Evolutionary conservation across 2,888 invertebrate genomes (phyloP).

Genomic region (Apotomis betuletana): DNA sequence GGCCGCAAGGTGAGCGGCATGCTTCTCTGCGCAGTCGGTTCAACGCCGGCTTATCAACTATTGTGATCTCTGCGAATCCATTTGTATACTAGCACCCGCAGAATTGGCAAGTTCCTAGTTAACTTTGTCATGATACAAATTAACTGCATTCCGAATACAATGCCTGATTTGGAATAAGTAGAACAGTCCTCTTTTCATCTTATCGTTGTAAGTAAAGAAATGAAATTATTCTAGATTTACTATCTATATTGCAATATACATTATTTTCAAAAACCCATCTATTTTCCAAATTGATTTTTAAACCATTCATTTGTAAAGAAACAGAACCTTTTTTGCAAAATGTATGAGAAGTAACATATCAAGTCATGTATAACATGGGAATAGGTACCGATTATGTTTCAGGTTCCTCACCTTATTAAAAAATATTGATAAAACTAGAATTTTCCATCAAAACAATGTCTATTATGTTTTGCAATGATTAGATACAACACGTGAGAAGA

Average conservation of each 20-base stretch:
- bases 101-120: background rate
- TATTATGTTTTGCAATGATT: constrained; percentile 9
- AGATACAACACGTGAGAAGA: constrained; percentile 10
- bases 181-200: too few species aligned
- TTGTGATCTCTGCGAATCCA: constrained; percentile 9
- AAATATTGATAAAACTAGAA: constrained; percentile 13
- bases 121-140: background rate
- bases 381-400: background rate
- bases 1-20: constrained; percentile 4
- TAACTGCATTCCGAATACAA: too few species aligned
- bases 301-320: too few species aligned
- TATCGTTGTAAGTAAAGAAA: too few species aligned
- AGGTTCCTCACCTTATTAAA: background rate
- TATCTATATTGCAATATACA: too few species aligned
- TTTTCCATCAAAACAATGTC: constrained; percentile 21
- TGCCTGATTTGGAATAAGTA: too few species aligned
- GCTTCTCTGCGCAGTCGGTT: constrained; percentile 10
- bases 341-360: too few species aligned
- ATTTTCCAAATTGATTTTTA: too few species aligned
- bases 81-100: constrained; percentile 12
- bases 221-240: too few species aligned
- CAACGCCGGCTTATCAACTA: constrained; percentile 14
- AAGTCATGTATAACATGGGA: background rate
- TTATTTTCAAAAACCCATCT: too few species aligned
- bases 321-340: too few species aligned